phyloP scores from a whole-genome alignment of 2,797 vertebrate species.

The Paedocypris micromegethes region DNA sequence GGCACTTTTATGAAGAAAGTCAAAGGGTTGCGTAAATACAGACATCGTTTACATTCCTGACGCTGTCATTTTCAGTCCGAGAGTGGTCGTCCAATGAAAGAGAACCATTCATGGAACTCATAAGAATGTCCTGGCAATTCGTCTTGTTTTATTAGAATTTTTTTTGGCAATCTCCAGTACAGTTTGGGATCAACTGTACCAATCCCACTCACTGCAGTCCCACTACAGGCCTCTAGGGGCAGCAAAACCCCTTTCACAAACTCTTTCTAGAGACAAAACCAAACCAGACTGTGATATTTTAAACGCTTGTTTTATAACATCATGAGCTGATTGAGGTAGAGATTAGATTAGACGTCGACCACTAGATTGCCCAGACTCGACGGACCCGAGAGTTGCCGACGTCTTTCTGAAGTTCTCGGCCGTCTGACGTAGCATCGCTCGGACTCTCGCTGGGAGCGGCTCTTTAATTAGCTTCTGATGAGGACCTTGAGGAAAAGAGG shows the following conservation, averaged over 20 bases:
- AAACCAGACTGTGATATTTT: not conserved
- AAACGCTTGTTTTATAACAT: not conserved
- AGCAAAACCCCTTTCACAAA: not conserved
- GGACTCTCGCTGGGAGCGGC: conserved; percentile 62
- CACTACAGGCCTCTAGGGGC: conserved; percentile 3
- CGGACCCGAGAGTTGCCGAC: conserved; percentile 19
- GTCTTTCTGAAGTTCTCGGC: conserved; percentile 31
- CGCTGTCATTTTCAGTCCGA: too few relatives aligned
- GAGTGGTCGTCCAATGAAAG: too few relatives aligned
- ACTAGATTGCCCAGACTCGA: too few relatives aligned
- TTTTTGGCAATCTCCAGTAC: not conserved
- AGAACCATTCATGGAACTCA: too few relatives aligned
- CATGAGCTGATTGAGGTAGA: not conserved
- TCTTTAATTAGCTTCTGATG: conserved; percentile 74
- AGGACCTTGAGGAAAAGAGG: conserved; percentile 69
- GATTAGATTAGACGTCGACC: too few relatives aligned
- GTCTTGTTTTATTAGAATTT: not conserved
- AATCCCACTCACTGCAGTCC: conserved; percentile 5
- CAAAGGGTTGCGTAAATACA: too few relatives aligned
- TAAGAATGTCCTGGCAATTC: too few relatives aligned
- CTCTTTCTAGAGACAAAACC: not conserved
- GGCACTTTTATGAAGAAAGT: too few relatives aligned
- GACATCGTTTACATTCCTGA: too few relatives aligned
- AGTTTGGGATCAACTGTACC: not conserved
- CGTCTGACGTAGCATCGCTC: conserved; percentile 42